phyloP scores from a whole-genome alignment of 2,888 invertebrate species.

The Plemyria rubiginata region DNA sequence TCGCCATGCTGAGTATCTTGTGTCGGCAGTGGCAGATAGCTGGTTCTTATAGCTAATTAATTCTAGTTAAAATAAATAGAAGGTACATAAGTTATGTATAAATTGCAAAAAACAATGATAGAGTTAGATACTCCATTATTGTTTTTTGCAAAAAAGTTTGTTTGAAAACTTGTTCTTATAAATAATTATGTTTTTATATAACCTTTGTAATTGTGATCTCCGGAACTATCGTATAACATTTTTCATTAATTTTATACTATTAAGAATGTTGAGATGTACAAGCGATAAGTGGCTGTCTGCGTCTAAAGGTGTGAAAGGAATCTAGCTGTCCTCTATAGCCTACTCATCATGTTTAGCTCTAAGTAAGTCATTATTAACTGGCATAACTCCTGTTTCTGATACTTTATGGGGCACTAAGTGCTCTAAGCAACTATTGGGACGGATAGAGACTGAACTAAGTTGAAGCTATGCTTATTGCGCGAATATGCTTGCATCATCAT shows the following conservation, averaged over 20 bases:
- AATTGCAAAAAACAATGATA: no score
- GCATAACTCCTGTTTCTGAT: slow-evolving; percentile 27
- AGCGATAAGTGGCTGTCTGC: neutral
- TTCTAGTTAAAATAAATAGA: no score
- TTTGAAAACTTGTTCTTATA: no score
- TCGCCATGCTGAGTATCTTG: slow-evolving; percentile 13
- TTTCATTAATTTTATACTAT: no score
- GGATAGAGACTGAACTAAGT: slow-evolving; percentile 11
- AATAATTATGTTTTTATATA: no score
- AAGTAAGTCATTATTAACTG: slow-evolving; percentile 29
- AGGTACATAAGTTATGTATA: no score
- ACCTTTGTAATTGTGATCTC: no score
- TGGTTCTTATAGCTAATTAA: no score
- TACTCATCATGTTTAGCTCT: slow-evolving; percentile 22
- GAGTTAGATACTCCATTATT: no score
- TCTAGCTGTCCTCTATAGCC: neutral
- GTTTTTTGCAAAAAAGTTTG: no score
- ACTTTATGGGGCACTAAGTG: slow-evolving; percentile 27
- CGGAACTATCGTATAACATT: no score
- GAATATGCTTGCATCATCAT: neutral
- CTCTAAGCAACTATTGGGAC: slow-evolving; percentile 24
- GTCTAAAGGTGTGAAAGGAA: neutral
- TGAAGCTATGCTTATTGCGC: neutral
- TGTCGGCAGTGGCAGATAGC: neutral
- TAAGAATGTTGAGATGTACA: no score